A percentile compares a stretch with the other conserved stretches of the same genome.
These are phyloP conservation scores for Eupristina koningsbergeri DNA, from an alignment of 1,140 invertebrate species.

Conservation along the genomic window DNA sequence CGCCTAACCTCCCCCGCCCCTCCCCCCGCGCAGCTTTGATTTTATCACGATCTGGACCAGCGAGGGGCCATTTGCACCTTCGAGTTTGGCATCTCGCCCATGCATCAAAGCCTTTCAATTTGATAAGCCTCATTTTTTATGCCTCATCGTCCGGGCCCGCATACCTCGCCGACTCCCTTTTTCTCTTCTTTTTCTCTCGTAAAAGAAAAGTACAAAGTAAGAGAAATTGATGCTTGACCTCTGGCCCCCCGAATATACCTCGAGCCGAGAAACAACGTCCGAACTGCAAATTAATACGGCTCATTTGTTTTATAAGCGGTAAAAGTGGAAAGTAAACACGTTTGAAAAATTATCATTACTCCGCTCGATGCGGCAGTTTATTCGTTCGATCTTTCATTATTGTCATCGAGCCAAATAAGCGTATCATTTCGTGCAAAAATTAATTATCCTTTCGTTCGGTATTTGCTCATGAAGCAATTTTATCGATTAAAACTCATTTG, in stretches of 20 bases:
- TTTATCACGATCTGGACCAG: background rate
- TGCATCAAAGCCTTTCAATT: constrained; percentile 11
- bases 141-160: background rate
- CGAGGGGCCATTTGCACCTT: constrained; percentile 5
- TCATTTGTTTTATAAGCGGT: background rate
- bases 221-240: constrained; percentile 2
- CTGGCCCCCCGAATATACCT: background rate
- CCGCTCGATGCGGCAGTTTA: background rate
- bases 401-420: too few relatives aligned
- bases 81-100: background rate
- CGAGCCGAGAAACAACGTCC: background rate
- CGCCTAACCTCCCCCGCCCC: background rate
- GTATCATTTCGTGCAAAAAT: too few relatives aligned
- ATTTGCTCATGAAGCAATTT: too few relatives aligned
- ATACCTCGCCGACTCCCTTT: background rate
- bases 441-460: too few relatives aligned
- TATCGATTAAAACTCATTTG: too few relatives aligned
- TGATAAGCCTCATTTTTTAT: constrained; percentile 2
- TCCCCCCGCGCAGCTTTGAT: background rate
- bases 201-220: background rate
- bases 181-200: background rate
- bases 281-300: background rate
- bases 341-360: background rate
- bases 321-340: background rate
- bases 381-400: background rate